Base-by-base conservation (phyloP, 2,113 vertebrate species). In the Clarias gariepinus region DNA sequence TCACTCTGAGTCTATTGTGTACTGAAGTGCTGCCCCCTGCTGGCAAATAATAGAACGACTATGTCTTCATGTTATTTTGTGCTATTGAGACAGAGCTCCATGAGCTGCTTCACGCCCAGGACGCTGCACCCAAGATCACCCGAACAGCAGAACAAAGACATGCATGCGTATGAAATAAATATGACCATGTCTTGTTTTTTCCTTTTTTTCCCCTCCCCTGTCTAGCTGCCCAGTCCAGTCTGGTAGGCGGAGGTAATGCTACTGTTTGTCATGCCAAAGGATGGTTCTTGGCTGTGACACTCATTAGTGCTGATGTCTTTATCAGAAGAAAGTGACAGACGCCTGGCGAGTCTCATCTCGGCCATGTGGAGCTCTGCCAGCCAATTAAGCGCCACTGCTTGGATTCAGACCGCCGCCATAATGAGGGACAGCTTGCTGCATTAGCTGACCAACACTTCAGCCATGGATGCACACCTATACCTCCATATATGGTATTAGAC, bases 1-100 rank as follows among this genome's bases (percentile, higher is more conserved):
- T 63, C 64, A 41, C 86, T 87, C 86, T 68, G 74, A 47, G 69
- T 82, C 82, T 81, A 86, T 91, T 91, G 84, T 89, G 82, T 89
- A 93, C 93, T 93, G 90, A 91, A 94, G 92, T 93, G 91, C 95
- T 95, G 95, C 95, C 95, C 93, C 94, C 95, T 95, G 90, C 89
- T 95, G 95, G 91, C 92, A 83, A 28, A 86, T 10, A 12, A 47
- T 19, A 9, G 25, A 36, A 80, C 28, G 25, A 13, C 55, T 12
- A 2, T 3, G 11, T 0, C n/a, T 57, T 30, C 1, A 57, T 30
- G 9, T 30, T 55, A 28, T 78, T 28, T 15, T 79, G 53, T 21
- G 77, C 21, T 21, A 19, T 4, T n/a, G 47, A 85, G 63, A 85
- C 53, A 71, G 21, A 25, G 52, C 64, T 28, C 33, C 88, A 89